phyloP scores from a whole-genome alignment of 2,888 invertebrate species.

The Tenthredo notha region DNA sequence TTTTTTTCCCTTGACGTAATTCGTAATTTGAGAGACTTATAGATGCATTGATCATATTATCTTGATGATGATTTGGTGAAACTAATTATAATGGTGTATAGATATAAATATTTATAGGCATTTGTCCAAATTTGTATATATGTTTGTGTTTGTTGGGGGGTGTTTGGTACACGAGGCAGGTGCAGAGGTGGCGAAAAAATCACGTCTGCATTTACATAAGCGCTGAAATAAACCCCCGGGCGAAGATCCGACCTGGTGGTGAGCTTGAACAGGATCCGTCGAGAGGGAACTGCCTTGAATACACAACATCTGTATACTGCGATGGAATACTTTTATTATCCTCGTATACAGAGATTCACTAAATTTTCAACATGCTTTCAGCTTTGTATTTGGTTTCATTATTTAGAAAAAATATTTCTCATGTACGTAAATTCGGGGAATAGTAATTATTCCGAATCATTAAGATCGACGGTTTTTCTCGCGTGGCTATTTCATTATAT shows the following conservation, averaged over 20 bases:
- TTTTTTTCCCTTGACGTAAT: neutral
- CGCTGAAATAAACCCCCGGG: slow-evolving; percentile 78
- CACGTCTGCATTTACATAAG: slow-evolving; percentile 78
- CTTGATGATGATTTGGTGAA: neutral
- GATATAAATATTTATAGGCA: no score
- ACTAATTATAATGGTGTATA: neutral
- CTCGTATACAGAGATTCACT: slow-evolving; percentile 47
- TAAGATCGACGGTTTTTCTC: neutral
- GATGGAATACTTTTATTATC: slow-evolving; percentile 72
- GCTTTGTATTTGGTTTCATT: neutral
- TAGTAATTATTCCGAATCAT: neutral
- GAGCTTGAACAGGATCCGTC: slow-evolving; percentile 75
- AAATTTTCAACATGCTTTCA: neutral
- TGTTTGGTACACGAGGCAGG: slow-evolving; percentile 70
- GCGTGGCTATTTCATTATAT: neutral
- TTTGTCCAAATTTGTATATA: neutral
- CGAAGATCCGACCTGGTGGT: slow-evolving; percentile 73
- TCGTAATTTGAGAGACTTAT: neutral
- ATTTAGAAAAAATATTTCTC: neutral
- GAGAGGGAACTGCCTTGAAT: slow-evolving; percentile 73
- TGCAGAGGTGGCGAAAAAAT: slow-evolving; percentile 75
- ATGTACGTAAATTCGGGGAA: neutral
- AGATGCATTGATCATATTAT: neutral
- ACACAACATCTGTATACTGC: slow-evolving; percentile 70
- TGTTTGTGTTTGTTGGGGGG: slow-evolving; percentile 59